Conservation (phyloP, 2,113 vertebrate genomes). For the Bucco capensis region DNA sequence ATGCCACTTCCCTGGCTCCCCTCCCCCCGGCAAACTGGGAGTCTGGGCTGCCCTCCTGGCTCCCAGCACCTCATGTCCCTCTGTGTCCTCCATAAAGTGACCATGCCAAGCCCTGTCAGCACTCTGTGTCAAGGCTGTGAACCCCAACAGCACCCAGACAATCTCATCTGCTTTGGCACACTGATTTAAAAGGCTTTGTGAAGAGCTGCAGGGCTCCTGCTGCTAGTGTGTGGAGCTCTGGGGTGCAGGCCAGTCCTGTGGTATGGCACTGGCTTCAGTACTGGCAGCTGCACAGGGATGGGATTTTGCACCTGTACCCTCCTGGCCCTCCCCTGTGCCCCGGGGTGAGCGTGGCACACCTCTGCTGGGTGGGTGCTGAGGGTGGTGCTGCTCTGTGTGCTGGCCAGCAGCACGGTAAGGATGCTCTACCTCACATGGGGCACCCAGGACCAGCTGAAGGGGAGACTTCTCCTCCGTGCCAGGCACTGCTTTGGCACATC, state of each 20-base stretch:
- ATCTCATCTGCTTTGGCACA: background rate
- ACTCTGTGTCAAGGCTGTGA: background rate
- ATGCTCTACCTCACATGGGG: conserved; percentile 22
- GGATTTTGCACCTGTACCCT: background rate
- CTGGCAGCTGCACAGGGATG: background rate
- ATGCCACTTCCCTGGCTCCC: background rate
- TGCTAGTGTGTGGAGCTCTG: background rate
- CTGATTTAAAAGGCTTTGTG: background rate
- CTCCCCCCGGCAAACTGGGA: background rate
- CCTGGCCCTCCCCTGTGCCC: background rate
- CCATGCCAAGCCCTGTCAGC: accelerated
- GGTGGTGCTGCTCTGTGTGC: background rate
- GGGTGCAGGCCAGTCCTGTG: background rate
- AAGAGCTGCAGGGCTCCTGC: background rate
- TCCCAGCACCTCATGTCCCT: background rate
- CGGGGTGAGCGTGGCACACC: background rate
- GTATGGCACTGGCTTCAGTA: accelerated
- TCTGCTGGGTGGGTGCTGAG: background rate
- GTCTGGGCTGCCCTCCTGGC: background rate
- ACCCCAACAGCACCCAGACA: too few species aligned
- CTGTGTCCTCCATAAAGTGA: background rate
- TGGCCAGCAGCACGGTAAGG: accelerated
- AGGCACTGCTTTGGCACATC: background rate
- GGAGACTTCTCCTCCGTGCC: background rate
- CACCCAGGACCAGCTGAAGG: background rate